Base-by-base conservation (phyloP, 1,140 invertebrate species). In the Drosophila guanche region DNA sequence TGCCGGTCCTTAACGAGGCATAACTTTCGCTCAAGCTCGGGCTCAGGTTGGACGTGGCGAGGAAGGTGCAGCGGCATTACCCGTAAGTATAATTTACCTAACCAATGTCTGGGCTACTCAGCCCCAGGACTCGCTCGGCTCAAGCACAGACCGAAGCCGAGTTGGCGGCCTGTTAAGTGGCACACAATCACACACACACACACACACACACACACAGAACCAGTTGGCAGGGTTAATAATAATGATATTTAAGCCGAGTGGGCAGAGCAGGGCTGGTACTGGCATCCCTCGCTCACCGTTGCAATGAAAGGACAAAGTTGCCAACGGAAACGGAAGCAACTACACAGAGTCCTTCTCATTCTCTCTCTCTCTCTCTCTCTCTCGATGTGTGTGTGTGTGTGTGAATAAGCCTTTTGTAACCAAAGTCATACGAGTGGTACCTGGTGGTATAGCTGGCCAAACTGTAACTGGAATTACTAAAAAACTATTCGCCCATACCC, bases 401-500 rank as follows among this genome's bases (percentile, higher is more conserved):
- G 45, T 56, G 60, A 48, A 55, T 72, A 74, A 79, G 69, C 56
- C 75, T 53, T 79, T 62, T 79, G 76, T 78, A 74, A 78, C 75
- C 75, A 58, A 56, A 60, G 50, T 43, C 52, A 20, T 37, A 37
- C n/a, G 14, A 33, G 57, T 37, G 48, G 51, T 25, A 42, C 29
- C n/a, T 14, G 41, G 59, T 40, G 51, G 51, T 25, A 42, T 40
- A 51, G 68, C 70, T 65, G 70, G 69, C 59, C 67, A 59, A 85
- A 86, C 81, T 85, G 83, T 81, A 78, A 86, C 81, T 86, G 81
- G 81, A 86, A 86, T 88, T 86, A 88, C 60, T 53, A 63, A 74
- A 73, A 73, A 74, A 73, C 51, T 65, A 74, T 65, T 55, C 33
- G 1, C 33, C 33, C 33, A 55, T 10, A 37, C 33, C 10, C 29